Evolutionary conservation across 2,113 vertebrate genomes (phyloP).

Genomic region (Craseonycteris thonglongyai): DNA sequence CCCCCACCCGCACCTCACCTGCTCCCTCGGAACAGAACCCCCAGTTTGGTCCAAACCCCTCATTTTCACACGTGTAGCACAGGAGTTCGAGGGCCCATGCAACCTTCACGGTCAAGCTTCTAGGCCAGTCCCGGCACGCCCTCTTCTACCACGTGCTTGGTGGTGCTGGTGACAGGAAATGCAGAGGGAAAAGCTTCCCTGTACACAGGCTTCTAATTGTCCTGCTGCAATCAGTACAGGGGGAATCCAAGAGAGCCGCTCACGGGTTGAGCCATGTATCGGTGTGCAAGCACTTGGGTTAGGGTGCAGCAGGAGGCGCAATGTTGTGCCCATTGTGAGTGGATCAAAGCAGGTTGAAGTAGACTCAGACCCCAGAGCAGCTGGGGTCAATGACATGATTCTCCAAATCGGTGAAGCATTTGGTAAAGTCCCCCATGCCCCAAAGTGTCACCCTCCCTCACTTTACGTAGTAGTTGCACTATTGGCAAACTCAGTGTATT

Average conservation of each 20-base stretch:
- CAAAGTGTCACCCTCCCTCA: background rate
- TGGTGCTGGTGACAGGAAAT: too few relatives aligned
- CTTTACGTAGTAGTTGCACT: background rate
- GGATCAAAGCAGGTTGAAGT: accelerated
- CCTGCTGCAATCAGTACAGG: background rate
- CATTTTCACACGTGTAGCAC: background rate
- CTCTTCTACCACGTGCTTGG: background rate
- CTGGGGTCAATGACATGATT: background rate
- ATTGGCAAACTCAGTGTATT: background rate
- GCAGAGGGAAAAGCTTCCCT: background rate
- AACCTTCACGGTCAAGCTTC: background rate
- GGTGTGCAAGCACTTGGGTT: accelerated
- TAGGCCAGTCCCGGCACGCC: background rate
- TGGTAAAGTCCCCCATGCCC: background rate
- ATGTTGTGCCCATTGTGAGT: accelerated
- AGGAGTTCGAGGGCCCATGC: background rate
- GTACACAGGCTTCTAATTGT: accelerated
- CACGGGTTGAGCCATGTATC: background rate
- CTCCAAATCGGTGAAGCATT: background rate
- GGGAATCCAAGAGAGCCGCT: too few relatives aligned
- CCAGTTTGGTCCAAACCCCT: background rate
- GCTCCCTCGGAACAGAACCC: background rate
- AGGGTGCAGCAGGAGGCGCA: accelerated
- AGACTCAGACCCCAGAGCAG: background rate
- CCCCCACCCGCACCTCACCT: accelerated